Evolutionary conservation across 2,888 invertebrate genomes (phyloP), one percentile per base, ranked within the genome.

Genomic region (Drosophila acutilabella): DNA sequence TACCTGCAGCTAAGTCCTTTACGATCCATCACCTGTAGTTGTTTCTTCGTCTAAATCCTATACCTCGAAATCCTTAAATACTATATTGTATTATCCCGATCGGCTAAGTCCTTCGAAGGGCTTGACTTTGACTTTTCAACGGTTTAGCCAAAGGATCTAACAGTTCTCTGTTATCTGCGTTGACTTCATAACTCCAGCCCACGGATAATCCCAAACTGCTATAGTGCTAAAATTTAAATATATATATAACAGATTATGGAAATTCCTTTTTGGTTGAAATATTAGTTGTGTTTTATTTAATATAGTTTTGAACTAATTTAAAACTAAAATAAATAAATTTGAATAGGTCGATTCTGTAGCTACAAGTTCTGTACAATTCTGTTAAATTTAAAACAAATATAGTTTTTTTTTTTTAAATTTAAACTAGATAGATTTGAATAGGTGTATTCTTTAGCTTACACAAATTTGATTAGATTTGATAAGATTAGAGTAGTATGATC

Each of bases 41-140:
- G 74, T 62, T 74, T 64, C 62, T 13, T 4, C 13, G 13, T 0
- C 11, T 30, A 30, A 30, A 36, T 36, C 36, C 36, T 36, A 13
- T 13, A 13, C 36, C 36, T 36, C 36, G 11, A 13, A 13, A 11
- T 36, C 36, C 36, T 36, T 36, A 60, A 76, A 62, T 59, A 47
- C 8, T 2, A 30, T 8, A 71, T 66, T 71, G 62, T 71, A 59
- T 51, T 66, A 30, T 48, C 30, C 47, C 48, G 20, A 42, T 38
- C 58, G 38, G 14, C 10, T 72, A 58, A 68, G 54, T 57, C 68
- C 30, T 44, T 42, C 23, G 38, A 36, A 48, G 44, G 79, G 71
- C 76, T 77, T 77, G 79, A 79, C 80, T 77, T 74, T 54, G 79
- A 74, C 77, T 77, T 77, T 56, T 67, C 60, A 50, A 52, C 71